These are phyloP conservation scores for Ellobius talpinus DNA, from an alignment of 2,113 vertebrate species.

Conservation along the genomic window DNA sequence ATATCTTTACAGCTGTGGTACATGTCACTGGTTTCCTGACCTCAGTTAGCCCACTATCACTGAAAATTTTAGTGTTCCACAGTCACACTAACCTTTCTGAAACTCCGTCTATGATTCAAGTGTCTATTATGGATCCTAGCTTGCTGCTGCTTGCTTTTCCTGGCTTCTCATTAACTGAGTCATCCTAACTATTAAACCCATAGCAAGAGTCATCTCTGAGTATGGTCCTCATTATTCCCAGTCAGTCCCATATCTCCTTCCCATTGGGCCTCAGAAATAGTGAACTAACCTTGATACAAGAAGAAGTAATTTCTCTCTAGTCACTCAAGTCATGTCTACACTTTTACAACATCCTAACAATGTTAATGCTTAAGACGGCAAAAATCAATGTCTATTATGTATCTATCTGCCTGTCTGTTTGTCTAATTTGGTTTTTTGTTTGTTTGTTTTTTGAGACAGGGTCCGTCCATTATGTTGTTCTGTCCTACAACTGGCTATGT, in stretches of 20 bases:
- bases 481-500: not conserved
- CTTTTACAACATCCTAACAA: slow-evolving; percentile 10
- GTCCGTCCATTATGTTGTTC: not conserved
- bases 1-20: not conserved
- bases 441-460: not conserved
- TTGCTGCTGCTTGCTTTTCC: not conserved
- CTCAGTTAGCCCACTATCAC: not conserved
- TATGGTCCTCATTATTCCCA: not conserved
- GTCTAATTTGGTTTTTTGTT: not conserved
- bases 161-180: not conserved
- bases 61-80: slow-evolving; percentile 1
- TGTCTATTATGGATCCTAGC: not conserved
- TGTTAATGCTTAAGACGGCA: slow-evolving; percentile 3
- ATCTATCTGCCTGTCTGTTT: not conserved
- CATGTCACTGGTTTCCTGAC: not conserved
- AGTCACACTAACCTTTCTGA: slow-evolving; percentile 4
- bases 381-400: not conserved
- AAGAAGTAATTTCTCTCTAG: not conserved
- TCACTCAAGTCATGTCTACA: slow-evolving; percentile 9
- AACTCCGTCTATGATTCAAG: not conserved
- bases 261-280: not conserved
- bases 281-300: not conserved
- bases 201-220: not conserved
- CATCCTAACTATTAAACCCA: not conserved
- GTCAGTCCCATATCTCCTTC: not conserved